Conservation (phyloP, 2,113 vertebrate species). For the Boulengeromyrus knoepffleri region DNA sequence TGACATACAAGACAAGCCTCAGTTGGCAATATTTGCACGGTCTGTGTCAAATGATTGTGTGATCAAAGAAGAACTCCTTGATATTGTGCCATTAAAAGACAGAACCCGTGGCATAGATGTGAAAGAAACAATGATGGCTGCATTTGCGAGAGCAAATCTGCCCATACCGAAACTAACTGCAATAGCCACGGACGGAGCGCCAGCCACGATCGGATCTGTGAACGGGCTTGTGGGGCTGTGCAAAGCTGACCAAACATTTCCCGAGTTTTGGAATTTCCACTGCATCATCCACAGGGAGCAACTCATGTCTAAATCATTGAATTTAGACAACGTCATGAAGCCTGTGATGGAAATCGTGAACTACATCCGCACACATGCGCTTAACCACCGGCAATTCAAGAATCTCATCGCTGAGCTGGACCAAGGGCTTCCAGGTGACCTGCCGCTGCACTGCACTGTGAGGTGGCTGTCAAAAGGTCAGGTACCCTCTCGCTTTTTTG, state of each 20-base stretch:
- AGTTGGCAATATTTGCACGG: no score
- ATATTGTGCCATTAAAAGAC: no score
- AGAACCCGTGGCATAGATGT: no score
- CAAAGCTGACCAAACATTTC: not conserved
- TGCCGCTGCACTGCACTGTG: constrained; percentile 33
- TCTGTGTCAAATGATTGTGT: no score
- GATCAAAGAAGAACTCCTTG: no score
- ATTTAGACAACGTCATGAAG: constrained; percentile 37
- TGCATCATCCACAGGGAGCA: constrained; percentile 8
- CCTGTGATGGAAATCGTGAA: constrained; percentile 36
- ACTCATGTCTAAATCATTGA: constrained; percentile 7
- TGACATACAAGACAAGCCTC: constrained; percentile 17
- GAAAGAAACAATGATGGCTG: no score
- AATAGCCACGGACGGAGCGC: no score
- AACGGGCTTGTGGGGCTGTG: no score
- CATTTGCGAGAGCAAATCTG: constrained; percentile 3
- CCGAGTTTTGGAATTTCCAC: constrained; percentile 35
- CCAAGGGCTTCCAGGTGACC: constrained; percentile 27
- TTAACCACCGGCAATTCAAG: constrained; percentile 34
- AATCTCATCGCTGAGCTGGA: constrained; percentile 34
- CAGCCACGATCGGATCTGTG: no score
- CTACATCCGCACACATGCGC: constrained; percentile 24
- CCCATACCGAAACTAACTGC: constrained; percentile 22
- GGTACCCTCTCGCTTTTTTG: not conserved
- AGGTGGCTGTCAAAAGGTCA: constrained; percentile 34